phyloP scores from a whole-genome alignment of 2,797 vertebrate species.

The Percopsis omiscomaycus region DNA sequence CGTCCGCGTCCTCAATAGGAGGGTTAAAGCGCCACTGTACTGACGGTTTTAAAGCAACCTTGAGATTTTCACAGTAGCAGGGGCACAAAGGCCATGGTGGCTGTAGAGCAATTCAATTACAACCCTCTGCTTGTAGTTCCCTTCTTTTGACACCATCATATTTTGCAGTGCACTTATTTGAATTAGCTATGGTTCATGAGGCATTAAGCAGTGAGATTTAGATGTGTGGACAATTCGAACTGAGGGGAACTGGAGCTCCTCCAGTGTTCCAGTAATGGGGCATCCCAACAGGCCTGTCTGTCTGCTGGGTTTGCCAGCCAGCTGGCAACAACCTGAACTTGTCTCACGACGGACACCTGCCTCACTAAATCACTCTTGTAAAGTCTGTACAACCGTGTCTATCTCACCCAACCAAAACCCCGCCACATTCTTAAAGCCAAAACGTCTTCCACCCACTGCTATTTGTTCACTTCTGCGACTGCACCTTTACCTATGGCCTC shows the following conservation, averaged over 20 bases:
- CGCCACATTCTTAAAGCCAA: background rate
- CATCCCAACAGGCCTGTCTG: constrained; percentile 21
- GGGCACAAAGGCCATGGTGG: no score
- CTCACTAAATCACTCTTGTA: background rate
- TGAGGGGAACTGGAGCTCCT: constrained; percentile 1
- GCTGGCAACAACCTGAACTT: constrained; percentile 33
- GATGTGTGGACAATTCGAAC: constrained; percentile 6
- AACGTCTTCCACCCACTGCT: background rate
- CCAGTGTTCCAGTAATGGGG: constrained; percentile 18
- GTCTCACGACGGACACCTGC: constrained; percentile 18
- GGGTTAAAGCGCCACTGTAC: no score
- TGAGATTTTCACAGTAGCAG: no score
- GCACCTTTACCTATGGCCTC: background rate
- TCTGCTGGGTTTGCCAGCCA: constrained; percentile 33
- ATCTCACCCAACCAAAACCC: background rate
- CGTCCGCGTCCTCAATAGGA: no score
- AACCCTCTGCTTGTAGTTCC: no score
- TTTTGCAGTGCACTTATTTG: background rate
- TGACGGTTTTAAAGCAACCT: no score
- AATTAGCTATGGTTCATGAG: background rate
- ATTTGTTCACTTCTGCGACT: background rate
- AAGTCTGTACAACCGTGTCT: background rate
- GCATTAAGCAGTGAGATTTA: background rate
- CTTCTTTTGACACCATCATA: background rate
- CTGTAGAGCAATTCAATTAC: no score